Base-by-base conservation (phyloP, 2,888 invertebrate species). In the Clusia tigrina region DNA sequence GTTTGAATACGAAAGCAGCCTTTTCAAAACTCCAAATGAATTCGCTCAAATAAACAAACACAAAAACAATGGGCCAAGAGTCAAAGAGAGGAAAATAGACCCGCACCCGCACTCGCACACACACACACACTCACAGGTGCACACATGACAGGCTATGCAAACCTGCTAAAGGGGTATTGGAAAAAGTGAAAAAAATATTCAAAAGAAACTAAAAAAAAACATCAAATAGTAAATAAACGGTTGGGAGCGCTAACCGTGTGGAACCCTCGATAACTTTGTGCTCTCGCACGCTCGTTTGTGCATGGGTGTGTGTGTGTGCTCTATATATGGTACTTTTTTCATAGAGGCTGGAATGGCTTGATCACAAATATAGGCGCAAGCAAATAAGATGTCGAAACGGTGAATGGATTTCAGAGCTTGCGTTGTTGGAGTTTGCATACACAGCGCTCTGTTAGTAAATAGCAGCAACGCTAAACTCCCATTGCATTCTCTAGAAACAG, bases 311-410 rank as follows among this genome's bases (percentile, higher is more conserved):
- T n/a, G n/a, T n/a, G n/a, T n/a, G n/a, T n/a, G n/a, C n/a, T n/a
- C n/a, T n/a, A n/a, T n/a, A n/a, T n/a, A n/a, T n/a, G n/a, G n/a
- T n/a, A n/a, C n/a, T n/a, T n/a, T n/a, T n/a, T 23, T 53, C 9
- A 24, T 15, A 17, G 53, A 17, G 22, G 53, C 53, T 53, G 24
- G 23, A 53, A 53, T 53, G 53, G 24, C 53, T 53, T 53, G 53
- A 12, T 23, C 53, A 53, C 22, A 25, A 53, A 53, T 20, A 53
- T 32, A 5, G 12, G 5, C 32, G 5, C 32, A 32, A 32, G 32
- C 32, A 32, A 32, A 32, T 32, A 32, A 9, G 32, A 9, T 23
- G 22, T 2, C 15, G 53, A 53, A 53, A 24, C 53, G 53, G 53
- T 53, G 53, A 53, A 53, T 53, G 53, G 53, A 53, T 53, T 53